phyloP scores from a whole-genome alignment of 2,797 vertebrate species.

The Odontamblyopus lacepedii region DNA sequence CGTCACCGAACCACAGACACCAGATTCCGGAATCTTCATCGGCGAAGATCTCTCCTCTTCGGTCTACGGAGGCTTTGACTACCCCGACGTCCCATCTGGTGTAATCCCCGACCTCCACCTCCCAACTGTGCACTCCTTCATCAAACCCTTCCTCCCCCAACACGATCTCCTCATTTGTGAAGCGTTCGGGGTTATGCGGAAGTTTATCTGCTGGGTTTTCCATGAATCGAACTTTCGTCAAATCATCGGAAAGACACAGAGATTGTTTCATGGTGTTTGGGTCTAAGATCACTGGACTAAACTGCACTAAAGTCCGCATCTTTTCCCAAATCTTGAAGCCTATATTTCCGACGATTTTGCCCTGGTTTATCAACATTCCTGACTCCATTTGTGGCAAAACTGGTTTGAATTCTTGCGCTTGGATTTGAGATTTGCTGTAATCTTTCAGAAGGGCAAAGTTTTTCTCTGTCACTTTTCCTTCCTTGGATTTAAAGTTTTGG shows the following conservation, averaged over 20 bases:
- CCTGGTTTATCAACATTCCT: conserved; percentile 1
- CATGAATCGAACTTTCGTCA: neutral
- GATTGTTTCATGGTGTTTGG: neutral
- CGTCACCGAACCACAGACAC: neutral
- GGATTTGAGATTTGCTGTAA: neutral
- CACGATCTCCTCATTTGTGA: neutral
- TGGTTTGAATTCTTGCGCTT: neutral
- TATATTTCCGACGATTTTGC: neutral
- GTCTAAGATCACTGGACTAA: neutral
- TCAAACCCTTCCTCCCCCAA: neutral
- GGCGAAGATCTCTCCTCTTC: neutral
- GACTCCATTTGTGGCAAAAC: neutral
- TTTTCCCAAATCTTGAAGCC: neutral
- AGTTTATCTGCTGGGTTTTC: neutral
- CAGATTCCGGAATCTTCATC: neutral
- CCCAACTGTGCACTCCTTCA: neutral
- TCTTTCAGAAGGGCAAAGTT: neutral
- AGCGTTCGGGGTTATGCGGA: neutral
- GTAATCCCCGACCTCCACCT: neutral
- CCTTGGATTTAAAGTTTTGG: neutral
- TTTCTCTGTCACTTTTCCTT: neutral
- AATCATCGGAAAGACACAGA: neutral
- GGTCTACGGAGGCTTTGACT: neutral
- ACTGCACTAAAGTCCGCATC: neutral
- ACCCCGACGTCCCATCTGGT: neutral